These are phyloP conservation scores for Coenonympha arcania DNA, from an alignment of 2,888 invertebrate species.

Conservation along the genomic window DNA sequence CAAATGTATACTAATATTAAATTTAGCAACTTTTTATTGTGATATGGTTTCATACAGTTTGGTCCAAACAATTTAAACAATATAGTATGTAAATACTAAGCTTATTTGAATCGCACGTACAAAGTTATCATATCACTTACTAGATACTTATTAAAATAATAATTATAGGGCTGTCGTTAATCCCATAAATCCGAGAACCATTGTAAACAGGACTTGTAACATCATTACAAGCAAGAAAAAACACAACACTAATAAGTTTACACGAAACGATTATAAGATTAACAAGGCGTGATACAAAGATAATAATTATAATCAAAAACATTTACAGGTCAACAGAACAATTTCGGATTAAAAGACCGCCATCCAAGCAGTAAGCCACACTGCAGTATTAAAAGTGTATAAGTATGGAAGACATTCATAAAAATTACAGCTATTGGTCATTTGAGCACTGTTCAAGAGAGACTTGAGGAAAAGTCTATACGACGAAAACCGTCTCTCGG, in stretches of 20 bases:
- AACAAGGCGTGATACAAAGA: constrained; percentile 39
- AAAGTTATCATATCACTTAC: constrained; percentile 8
- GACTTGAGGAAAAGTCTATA: constrained; percentile 49
- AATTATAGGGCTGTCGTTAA: constrained; percentile 33
- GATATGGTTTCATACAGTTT: constrained; percentile 2
- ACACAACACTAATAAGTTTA: constrained; percentile 33
- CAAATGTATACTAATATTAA: too few species aligned
- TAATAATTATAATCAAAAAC: constrained; percentile 20
- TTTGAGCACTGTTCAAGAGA: constrained; percentile 71
- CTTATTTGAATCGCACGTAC: constrained; percentile 22
- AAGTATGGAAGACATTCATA: constrained; percentile 60
- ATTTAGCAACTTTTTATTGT: neutral
- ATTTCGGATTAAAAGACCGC: neutral
- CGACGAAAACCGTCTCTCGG: constrained; percentile 40
- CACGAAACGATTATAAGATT: constrained; percentile 44
- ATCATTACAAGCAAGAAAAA: constrained; percentile 42
- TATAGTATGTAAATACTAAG: constrained; percentile 1
- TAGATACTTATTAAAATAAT: constrained; percentile 6
- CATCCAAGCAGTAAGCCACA: constrained; percentile 2
- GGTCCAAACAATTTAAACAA: constrained; percentile 14
- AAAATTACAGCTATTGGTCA: constrained; percentile 58
- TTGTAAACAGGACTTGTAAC: constrained; percentile 25
- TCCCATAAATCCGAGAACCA: constrained; percentile 35
- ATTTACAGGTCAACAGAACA: neutral
- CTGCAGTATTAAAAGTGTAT: constrained; percentile 28